Base-by-base conservation (phyloP, 1,140 invertebrate genomes). In the Bombus haemorrhoidalis region DNA sequence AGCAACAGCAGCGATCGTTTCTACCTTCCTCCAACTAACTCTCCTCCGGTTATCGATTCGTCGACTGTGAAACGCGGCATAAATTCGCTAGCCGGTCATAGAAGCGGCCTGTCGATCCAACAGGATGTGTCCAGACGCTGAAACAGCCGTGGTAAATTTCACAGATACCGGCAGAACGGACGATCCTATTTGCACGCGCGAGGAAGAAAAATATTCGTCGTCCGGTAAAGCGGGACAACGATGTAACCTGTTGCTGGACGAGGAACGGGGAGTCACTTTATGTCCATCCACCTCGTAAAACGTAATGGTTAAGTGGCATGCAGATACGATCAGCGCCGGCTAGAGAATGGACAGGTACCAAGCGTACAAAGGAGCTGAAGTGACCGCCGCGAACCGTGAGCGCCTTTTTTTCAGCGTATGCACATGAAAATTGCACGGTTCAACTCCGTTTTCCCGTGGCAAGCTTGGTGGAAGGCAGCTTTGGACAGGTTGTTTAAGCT, bases 201-300 rank as follows among this genome's bases (percentile, higher is more conserved):
- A 3, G 8, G 32, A 53, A 72, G 41, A 64, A 72, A 83, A 80
- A 72, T 72, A 47, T 72, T 72, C 43, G n/a, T 69, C 39, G 37
- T 59, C 9, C 59, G 1, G 18, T 66, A 62, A 66, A 76, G n/a
- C 76, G 37, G 66, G 76, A 69, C 69, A 34, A 89, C 83, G 81
- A 85, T 84, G 82, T 89, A 88, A 88, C 85, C 89, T 90, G 89
- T 90, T 90, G 88, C 87, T 78, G 81, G 28, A 62, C 43, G 28
- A 59, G 53, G 37, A 47, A 15, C 32, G 37, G 43, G 39, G 64
- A 34, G 34, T 28, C 43, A 78, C 37, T 90, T 89, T 87, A 90
- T 78, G 89, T 90, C 78, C 85, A 89, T 89, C 89, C 74, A 87
- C 66, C 87, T 90, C 89, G 64, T 90, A 90, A 90, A 90, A 87